phyloP scores from a whole-genome alignment of 2,797 vertebrate genomes.

The Cyclopterus lumpus region DNA sequence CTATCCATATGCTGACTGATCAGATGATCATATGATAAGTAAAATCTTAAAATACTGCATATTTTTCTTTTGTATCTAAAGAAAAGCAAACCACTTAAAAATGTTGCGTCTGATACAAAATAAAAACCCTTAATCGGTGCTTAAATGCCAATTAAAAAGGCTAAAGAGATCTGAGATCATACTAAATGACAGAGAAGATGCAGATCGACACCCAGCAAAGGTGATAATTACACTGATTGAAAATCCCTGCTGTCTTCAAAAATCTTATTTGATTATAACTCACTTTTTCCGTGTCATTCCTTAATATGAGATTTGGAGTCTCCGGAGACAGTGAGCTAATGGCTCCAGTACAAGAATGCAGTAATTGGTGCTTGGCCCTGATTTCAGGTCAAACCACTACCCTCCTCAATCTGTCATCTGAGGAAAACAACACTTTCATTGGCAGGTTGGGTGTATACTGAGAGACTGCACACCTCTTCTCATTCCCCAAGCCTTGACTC shows the following conservation, averaged over 20 bases:
- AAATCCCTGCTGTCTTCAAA: conserved; percentile 63
- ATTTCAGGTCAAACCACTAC: conserved; percentile 71
- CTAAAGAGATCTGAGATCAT: conserved; percentile 34
- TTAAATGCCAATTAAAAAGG: conserved; percentile 29
- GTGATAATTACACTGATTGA: conserved; percentile 54
- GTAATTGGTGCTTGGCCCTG: conserved; percentile 73
- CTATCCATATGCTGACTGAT: conserved; percentile 30
- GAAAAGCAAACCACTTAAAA: conserved; percentile 33
- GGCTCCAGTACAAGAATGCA: conserved; percentile 76
- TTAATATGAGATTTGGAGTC: conserved; percentile 76
- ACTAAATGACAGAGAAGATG: conserved; percentile 27
- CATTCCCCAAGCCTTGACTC: conserved; percentile 31
- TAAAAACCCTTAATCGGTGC: conserved; percentile 14
- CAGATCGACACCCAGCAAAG: conserved; percentile 40
- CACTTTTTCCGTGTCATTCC: conserved; percentile 82
- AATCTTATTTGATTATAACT: conserved; percentile 76
- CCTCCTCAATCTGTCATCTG: conserved; percentile 60
- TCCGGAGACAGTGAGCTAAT: conserved; percentile 85
- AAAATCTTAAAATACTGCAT: background rate
- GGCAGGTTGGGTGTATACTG: conserved; percentile 50
- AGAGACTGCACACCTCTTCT: conserved; percentile 65
- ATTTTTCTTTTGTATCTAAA: conserved; percentile 23
- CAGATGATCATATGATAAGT: conserved; percentile 11
- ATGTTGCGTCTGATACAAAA: conserved; percentile 38
- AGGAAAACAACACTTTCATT: conserved; percentile 64